Evolutionary conservation across 2,797 vertebrate species (phyloP), one percentile per base, ranked within the genome.

Genomic region (Psittacula derbiana): DNA sequence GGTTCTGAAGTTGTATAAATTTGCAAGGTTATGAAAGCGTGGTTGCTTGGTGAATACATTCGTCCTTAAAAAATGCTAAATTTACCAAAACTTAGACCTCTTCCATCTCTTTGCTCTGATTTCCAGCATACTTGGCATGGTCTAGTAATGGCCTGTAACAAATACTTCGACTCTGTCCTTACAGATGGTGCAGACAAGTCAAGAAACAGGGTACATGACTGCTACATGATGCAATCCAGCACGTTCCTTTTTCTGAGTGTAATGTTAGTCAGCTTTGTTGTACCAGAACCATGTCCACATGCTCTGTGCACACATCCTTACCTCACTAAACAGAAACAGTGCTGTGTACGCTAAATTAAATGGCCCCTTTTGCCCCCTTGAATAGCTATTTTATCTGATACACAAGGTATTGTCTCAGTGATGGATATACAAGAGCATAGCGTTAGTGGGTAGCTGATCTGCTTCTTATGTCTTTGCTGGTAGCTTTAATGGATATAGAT

Each of bases 381-480:
- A 33, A 25, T n/a, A 43, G 33, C 28, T 50, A 0, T 43, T 92
- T 71, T 87, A 57, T 19, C 21, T 57, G 49, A 28, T 53, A 7
- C 14, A 31, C 4, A 14, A 43, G 21, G 6, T 47, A 6, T 44
- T 52, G 44, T 36, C 31, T 30, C 38, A 62, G 16, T 40, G 74
- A 27, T 50, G 49, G 41, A 14, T 23, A 3, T 23, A 10, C 0
- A 1, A 43, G 30, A 64, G 23, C 2, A 0, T 27, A 30, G 53
- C 6, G 3, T 84, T 62, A 38, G 18, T 1, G 2, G 33, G 38
- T 31, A 10, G 36, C 52, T 75, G 28, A 38, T 91, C 55, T 81
- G 40, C 30, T 71, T 49, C 61, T 76, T 5, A 1, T 50, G 64
- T 14, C 81, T 58, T 83, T 87, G 31, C 84, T 65, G 28, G 43